These are phyloP conservation scores for Perca fluviatilis DNA, from an alignment of 2,113 vertebrate species.

Conservation along the genomic window DNA sequence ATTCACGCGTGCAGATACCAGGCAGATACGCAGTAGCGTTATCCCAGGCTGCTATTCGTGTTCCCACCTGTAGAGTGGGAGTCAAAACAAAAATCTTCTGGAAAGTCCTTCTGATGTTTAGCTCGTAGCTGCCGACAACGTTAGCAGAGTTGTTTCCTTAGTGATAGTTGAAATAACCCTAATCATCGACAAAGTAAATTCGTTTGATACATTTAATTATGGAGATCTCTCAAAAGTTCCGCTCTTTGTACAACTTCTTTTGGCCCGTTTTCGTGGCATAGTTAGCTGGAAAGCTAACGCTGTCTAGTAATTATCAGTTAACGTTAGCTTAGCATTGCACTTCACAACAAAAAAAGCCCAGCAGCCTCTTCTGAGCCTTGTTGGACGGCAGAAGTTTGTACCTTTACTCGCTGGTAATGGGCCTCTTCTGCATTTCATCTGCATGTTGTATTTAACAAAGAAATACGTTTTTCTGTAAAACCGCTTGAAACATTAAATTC, in stretches of 20 bases:
- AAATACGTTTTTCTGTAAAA: neutral
- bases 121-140: neutral
- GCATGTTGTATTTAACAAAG: neutral
- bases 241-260: slow-evolving; percentile 50
- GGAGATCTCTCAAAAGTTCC: slow-evolving; percentile 55
- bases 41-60: slow-evolving; percentile 48
- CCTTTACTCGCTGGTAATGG: slow-evolving; percentile 61
- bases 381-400: slow-evolving; percentile 40
- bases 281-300: slow-evolving; percentile 46
- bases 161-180: neutral
- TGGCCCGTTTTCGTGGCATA: slow-evolving; percentile 73
- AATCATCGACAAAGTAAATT: neutral
- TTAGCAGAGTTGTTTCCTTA: neutral
- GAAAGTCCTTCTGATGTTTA: slow-evolving; percentile 63
- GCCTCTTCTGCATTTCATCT: neutral
- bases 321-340: slow-evolving; percentile 73
- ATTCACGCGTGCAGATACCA: slow-evolving; percentile 34
- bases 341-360: slow-evolving; percentile 37
- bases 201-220: slow-evolving; percentile 25
- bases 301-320: slow-evolving; percentile 45
- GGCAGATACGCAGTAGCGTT: slow-evolving; percentile 57
- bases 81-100: slow-evolving; percentile 76
- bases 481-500: neutral
- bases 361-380: slow-evolving; percentile 24
- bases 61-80: slow-evolving; percentile 70